phyloP scores from a whole-genome alignment of 2,888 invertebrate genomes.

The Sabatieria punctata region DNA sequence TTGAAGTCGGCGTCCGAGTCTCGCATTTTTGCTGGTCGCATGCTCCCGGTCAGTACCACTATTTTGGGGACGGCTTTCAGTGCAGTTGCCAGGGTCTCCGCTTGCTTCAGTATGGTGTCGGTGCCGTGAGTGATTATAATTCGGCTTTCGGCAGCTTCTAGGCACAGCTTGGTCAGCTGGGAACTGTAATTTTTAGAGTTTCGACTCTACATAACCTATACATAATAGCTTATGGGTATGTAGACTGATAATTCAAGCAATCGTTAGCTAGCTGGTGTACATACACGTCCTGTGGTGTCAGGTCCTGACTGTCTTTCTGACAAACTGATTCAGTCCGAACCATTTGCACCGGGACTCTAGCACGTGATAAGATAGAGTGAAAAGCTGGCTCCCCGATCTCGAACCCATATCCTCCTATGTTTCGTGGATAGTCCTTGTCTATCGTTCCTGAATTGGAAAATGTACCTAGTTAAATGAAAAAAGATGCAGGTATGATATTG shows the following conservation, averaged over 20 bases:
- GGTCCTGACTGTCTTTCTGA: conserved; percentile 22
- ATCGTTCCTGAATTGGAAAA: conserved; percentile 20
- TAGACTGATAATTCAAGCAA: no score
- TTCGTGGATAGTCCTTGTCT: conserved; percentile 22
- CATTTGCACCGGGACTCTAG: conserved; percentile 1
- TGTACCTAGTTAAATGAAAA: no score
- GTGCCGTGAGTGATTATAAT: conserved; percentile 24
- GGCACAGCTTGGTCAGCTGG: no score
- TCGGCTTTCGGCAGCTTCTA: not conserved
- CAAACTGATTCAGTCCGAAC: conserved; percentile 11
- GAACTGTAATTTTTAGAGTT: no score
- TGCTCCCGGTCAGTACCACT: conserved; percentile 19
- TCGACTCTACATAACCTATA: no score
- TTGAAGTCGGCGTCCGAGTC: conserved; percentile 24
- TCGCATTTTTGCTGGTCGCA: conserved; percentile 19
- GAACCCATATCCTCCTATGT: conserved; percentile 20
- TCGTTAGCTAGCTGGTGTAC: no score
- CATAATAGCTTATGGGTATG: no score
- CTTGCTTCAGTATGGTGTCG: conserved; percentile 22
- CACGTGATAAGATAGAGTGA: conserved; percentile 8
- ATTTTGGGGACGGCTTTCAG: conserved; percentile 8
- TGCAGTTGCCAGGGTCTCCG: conserved; percentile 3
- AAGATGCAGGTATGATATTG: no score
- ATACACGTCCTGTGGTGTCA: conserved; percentile 19
- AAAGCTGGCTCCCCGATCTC: conserved; percentile 16